Evolutionary conservation across 1,140 invertebrate species (phyloP), one percentile per base, ranked within the genome.

Genomic region (Penaeus chinensis): DNA sequence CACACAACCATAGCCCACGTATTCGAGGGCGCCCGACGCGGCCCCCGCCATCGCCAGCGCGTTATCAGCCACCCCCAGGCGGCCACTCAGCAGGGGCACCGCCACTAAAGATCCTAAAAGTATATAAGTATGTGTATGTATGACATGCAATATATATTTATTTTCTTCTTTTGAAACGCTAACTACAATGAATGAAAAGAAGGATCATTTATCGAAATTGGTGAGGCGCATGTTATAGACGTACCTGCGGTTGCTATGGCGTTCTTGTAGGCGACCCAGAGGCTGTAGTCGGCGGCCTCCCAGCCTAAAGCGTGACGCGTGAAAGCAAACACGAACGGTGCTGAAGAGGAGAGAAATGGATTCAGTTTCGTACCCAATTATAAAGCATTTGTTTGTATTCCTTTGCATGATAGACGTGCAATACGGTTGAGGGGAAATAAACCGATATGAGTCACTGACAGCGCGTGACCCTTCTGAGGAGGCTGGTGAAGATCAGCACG

Each of bases 181-280:
- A 32, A 32, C 0, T 32, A 32, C 32, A 32, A 32, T 32, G 32
- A 32, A 32, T 32, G 32, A 32, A 32, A 32, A 32, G 2, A 32
- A 32, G 32, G 32, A 32, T 32, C 32, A 32, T 1, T 32, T 32
- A 32, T 32, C 32, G 32, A 32, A 32, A 32, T 32, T 32, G 32
- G 32, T 1, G 32, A 32, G 32, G 2, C 32, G 32, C 32, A 32
- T 32, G 32, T 32, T 32, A 32, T 1, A 32, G 32, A 32, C 79
- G 66, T 82, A 87, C 85, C 85, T 8, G 80, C 62, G 13, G 85
- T 87, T 13, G 85, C 85, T 66, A 87, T 63, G 2, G 82, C 27
- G 85, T 87, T 87, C 71, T 87, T 87, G 85, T 77, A 87, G 69
- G 85, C 82, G 60, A 87, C 85, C 85, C 85, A 87, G 79, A 87